A percentile compares a stretch with the other conserved stretches of the same genome.
phyloP scores from a whole-genome alignment of 1,140 invertebrate species.

The Phenacoccus solenopsis region DNA sequence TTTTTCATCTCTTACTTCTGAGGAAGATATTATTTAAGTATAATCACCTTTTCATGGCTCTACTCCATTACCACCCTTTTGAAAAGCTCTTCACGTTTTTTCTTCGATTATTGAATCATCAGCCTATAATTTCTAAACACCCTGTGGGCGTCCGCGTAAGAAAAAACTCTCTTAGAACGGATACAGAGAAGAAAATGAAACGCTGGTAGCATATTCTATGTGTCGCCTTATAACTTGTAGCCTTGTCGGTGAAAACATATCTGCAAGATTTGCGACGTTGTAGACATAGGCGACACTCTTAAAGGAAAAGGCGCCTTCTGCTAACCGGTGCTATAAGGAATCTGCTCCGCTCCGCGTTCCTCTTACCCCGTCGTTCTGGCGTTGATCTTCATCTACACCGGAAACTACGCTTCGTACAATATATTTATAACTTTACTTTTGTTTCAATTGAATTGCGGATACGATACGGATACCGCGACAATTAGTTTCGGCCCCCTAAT shows the following conservation, averaged over 20 bases:
- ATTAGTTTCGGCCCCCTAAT: slow-evolving; percentile 10
- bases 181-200: background rate
- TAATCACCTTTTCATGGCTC: too few species aligned
- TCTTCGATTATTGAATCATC: too few species aligned
- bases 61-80: too few species aligned
- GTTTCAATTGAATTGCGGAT: slow-evolving; percentile 16
- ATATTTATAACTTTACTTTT: slow-evolving; percentile 16
- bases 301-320: slow-evolving; percentile 5
- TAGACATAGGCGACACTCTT: background rate
- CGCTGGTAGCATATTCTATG: slow-evolving; percentile 8
- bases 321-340: background rate
- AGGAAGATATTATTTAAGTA: too few species aligned
- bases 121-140: background rate
- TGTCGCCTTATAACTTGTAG: slow-evolving; percentile 5
- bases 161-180: background rate
- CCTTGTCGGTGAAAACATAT: background rate
- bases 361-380: background rate
- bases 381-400: slow-evolving; percentile 11
- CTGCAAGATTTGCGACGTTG: background rate
- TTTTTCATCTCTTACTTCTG: too few species aligned
- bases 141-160: background rate
- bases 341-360: background rate
- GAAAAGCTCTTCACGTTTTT: too few species aligned
- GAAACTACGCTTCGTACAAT: slow-evolving; percentile 5
- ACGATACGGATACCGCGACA: slow-evolving; percentile 8